phyloP scores from a whole-genome alignment of 2,888 invertebrate species.

The Cylindroiulus punctatus region DNA sequence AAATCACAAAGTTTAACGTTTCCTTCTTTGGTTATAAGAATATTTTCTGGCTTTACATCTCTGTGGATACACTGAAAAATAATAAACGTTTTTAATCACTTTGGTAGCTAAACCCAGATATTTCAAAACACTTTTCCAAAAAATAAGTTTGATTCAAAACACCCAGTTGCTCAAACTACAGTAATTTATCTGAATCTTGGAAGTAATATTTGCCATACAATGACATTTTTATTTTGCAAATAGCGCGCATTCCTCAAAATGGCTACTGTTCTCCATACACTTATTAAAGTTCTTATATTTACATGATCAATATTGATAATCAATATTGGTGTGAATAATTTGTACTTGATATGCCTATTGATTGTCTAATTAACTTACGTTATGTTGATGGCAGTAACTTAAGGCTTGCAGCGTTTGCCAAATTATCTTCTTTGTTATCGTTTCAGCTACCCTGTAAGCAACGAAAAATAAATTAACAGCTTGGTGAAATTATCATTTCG shows the following conservation, averaged over 20 bases:
- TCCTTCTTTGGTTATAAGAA: conserved; percentile 89
- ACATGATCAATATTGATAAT: neutral
- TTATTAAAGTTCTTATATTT: too few relatives aligned
- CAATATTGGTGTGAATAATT: too few relatives aligned
- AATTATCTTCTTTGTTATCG: conserved; percentile 87
- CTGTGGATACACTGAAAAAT: conserved; percentile 81
- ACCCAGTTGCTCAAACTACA: too few relatives aligned
- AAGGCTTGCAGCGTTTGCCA: conserved; percentile 97
- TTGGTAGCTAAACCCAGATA: too few relatives aligned
- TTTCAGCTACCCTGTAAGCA: conserved; percentile 75
- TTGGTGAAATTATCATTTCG: too few relatives aligned
- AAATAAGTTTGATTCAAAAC: too few relatives aligned
- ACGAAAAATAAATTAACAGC: neutral
- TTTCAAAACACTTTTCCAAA: neutral
- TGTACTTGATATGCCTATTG: too few relatives aligned
- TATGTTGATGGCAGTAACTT: conserved; percentile 95
- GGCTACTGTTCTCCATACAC: too few relatives aligned
- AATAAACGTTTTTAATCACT: neutral
- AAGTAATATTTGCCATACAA: too few relatives aligned
- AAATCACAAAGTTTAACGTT: conserved; percentile 98
- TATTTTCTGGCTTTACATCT: conserved; percentile 99
- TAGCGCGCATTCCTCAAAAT: too few relatives aligned
- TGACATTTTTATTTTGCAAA: too few relatives aligned
- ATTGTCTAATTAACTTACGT: conserved; percentile 66
- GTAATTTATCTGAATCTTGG: too few relatives aligned